A percentile compares a stretch with the other conserved stretches of the same genome.
phyloP scores from a whole-genome alignment of 2,113 vertebrate genomes.

The Aptenodytes forsteri region DNA sequence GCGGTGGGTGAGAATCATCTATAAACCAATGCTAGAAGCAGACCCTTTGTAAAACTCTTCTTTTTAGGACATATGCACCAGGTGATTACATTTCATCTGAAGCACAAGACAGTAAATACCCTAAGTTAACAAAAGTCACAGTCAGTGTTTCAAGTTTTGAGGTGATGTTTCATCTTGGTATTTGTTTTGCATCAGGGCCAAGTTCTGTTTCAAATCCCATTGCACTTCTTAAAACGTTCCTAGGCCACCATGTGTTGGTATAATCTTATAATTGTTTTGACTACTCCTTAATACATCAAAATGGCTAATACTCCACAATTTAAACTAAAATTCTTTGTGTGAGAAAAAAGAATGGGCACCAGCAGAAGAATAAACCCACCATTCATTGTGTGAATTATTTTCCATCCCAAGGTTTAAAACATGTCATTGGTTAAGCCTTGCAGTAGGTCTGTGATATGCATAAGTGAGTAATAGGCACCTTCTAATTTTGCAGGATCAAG shows the following conservation, averaged over 20 bases:
- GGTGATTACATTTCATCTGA: background rate
- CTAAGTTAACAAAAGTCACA: background rate
- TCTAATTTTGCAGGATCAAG: background rate
- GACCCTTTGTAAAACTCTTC: background rate
- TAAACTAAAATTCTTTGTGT: background rate
- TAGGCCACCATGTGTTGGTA: background rate
- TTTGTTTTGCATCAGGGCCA: slow-evolving; percentile 21
- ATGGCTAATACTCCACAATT: background rate
- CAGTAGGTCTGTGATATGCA: background rate
- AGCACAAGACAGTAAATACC: background rate
- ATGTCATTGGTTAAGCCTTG: background rate
- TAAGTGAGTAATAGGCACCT: background rate
- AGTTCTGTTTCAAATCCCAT: background rate
- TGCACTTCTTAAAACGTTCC: slow-evolving; percentile 5
- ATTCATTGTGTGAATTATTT: background rate
- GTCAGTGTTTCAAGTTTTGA: background rate
- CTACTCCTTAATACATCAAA: slow-evolving; percentile 8
- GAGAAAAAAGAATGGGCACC: background rate
- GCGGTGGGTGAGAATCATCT: background rate
- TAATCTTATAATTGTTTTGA: slow-evolving; percentile 26
- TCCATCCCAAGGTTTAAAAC: background rate
- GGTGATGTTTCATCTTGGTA: background rate
- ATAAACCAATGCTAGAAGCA: background rate
- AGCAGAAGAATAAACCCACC: background rate
- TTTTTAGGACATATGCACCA: background rate